Evolutionary conservation across 2,113 vertebrate species (phyloP).

Genomic region (Chloropsis hardwickii): DNA sequence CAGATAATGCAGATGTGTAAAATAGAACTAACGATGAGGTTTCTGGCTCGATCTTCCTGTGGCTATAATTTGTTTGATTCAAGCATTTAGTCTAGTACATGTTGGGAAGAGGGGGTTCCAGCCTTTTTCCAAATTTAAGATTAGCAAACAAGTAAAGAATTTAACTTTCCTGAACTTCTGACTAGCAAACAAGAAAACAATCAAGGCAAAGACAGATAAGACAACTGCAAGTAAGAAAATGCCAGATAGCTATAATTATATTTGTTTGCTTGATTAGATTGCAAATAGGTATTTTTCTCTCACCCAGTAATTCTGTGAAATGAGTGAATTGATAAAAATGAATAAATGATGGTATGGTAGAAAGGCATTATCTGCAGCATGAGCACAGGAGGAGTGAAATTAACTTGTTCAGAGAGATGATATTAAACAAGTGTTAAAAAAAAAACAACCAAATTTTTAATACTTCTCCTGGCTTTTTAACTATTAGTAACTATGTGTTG

Average conservation of each 20-base stretch:
- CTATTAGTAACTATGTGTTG: background rate
- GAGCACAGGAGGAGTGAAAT: background rate
- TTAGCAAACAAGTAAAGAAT: constrained; percentile 28
- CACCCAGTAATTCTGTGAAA: background rate
- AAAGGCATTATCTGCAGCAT: background rate
- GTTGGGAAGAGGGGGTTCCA: background rate
- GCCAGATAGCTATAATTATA: constrained; percentile 31
- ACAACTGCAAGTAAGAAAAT: constrained; percentile 6
- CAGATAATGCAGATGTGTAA: background rate
- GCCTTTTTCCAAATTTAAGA: background rate
- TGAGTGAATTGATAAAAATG: constrained; percentile 5
- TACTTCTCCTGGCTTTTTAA: background rate
- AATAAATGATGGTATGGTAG: background rate
- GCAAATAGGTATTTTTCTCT: background rate
- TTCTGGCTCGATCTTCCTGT: background rate
- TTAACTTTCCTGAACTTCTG: background rate
- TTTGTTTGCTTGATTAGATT: constrained; percentile 45
- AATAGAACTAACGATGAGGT: rapidly evolving
- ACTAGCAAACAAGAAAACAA: constrained; percentile 38
- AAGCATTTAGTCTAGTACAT: background rate
- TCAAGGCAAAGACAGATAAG: constrained; percentile 10
- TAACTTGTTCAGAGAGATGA: background rate
- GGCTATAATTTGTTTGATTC: background rate
- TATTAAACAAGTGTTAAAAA: background rate
- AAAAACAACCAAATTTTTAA: background rate